Evolutionary conservation across 2,888 invertebrate genomes (phyloP), one percentile per base, ranked within the genome.

Genomic region (Neoaliturus tenellus): DNA sequence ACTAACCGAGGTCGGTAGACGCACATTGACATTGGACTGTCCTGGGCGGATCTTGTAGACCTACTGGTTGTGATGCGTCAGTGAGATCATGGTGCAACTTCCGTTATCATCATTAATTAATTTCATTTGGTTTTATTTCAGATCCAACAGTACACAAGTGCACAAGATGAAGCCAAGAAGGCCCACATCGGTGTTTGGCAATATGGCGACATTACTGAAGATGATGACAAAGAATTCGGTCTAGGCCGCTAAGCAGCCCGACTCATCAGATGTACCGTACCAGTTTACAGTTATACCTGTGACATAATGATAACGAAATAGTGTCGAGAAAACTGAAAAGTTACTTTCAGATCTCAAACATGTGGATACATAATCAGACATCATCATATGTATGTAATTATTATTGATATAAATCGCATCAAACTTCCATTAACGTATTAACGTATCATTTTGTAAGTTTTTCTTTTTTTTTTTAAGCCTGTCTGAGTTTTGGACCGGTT

Each of bases 161-260:
- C 98, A 67, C 97, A 98, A 90, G 95, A 96, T 86, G 93, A 94
- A 87, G 99, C 99, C 28, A 96, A 96, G 91, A 94, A 94, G 89
- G 94, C 95, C 88, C 97, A 98, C 90, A 93, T 95, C 88, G 97
- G 96, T 91, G 95, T 99, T 89, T 99, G 99, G 99, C 95, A 96
- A 89, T 99, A 99, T 90, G 99, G 99, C n/a, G 99, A 99, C 91
- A 98, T 99, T 91, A 97, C 96, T 85, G 98, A 97, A 86, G 98
- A 98, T 89, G 98, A 98, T 90, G 97, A 96, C 71, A 93, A 93
- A 88, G 95, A 95, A 89, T 78, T 78, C 28, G 78, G 78, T 48
- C 78, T 78, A 33, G 78, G 78, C 28, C 78, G 78, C 78, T 78
- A 78, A 78, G 17, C 35, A 20, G 8, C 48, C 41, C 14, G 23